Conservation (phyloP, 1,140 invertebrate genomes). For the Portunus trituberculatus region DNA sequence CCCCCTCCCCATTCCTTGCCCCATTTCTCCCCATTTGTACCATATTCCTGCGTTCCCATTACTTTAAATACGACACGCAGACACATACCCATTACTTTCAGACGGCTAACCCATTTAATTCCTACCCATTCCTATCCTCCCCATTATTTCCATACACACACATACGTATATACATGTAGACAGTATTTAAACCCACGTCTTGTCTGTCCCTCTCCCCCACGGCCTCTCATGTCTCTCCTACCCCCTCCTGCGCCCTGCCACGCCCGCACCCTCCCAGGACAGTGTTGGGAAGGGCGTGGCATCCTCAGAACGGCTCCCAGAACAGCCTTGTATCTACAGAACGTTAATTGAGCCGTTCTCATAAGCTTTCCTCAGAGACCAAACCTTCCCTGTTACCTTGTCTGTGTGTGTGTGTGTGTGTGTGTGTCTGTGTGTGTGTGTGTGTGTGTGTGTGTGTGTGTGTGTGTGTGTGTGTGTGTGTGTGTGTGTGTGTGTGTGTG, state of each 20-base stretch:
- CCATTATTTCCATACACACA: background rate
- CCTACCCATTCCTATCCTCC: too few relatives aligned
- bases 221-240: background rate
- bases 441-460: constrained; percentile 26
- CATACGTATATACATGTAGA: too few relatives aligned
- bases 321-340: background rate
- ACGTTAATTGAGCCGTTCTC: background rate
- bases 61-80: too few relatives aligned
- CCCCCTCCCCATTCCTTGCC: background rate
- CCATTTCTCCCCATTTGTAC: background rate
- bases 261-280: background rate
- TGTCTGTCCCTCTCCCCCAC: background rate
- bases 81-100: too few relatives aligned
- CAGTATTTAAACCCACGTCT: background rate
- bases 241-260: background rate
- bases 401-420: background rate
- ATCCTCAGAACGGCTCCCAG: background rate
- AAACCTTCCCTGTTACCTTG: background rate
- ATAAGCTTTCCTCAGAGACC: background rate
- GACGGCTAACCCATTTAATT: too few relatives aligned
- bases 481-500: constrained; percentile 12
- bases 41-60: background rate
- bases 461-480: constrained; percentile 20
- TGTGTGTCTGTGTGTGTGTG: constrained; percentile 28
- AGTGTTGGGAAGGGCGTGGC: background rate